Evolutionary conservation across 2,113 vertebrate genomes (phyloP).

Genomic region (Neotragus pygmaeus): DNA sequence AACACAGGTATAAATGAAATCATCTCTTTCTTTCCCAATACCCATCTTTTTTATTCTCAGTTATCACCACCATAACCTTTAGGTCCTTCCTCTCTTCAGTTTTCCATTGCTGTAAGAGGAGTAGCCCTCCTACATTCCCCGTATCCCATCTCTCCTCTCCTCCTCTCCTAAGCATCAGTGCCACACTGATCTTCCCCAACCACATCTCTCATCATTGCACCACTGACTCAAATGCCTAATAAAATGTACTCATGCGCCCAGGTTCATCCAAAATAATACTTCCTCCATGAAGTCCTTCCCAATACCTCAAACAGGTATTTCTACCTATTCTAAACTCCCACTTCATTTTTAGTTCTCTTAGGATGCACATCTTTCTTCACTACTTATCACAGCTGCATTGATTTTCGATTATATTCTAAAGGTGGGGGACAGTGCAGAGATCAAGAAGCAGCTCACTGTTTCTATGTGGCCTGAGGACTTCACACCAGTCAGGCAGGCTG

Average conservation of each 20-base stretch:
- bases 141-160: neutral
- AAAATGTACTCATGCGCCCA: neutral
- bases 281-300: neutral
- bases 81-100: neutral
- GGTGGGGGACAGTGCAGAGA: no score
- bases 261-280: neutral
- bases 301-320: neutral
- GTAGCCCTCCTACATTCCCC: neutral
- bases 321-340: neutral
- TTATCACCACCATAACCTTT: neutral
- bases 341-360: neutral
- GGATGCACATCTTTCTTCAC: neutral
- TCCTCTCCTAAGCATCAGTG: neutral
- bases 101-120: neutral
- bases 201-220: neutral
- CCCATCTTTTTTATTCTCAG: neutral
- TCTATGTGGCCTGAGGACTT: neutral
- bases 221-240: neutral
- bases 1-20: neutral
- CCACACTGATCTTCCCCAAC: neutral
- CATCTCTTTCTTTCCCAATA: neutral
- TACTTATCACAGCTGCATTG: neutral
- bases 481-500: neutral
- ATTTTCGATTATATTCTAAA: neutral
- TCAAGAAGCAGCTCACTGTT: neutral